These are phyloP conservation scores for Martes martes DNA, from an alignment of 2,113 vertebrate genomes.

Conservation along the genomic window DNA sequence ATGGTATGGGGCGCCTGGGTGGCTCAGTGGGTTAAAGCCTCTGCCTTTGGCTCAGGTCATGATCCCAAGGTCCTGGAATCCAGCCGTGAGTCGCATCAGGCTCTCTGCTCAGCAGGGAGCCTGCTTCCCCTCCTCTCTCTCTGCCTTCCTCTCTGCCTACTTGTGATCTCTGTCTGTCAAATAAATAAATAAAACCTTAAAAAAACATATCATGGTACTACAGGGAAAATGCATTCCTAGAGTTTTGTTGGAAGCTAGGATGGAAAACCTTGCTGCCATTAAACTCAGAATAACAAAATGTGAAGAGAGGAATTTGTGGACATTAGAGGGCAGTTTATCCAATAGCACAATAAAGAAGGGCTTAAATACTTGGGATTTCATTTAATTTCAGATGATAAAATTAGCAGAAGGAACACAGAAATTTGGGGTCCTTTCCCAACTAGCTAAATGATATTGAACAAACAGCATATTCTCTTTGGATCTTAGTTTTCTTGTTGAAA, in stretches of 20 bases:
- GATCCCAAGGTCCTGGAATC: too few species aligned
- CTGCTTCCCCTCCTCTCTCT: too few species aligned
- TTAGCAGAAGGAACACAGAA: conserved; percentile 15
- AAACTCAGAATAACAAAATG: background rate
- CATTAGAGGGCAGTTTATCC: conserved; percentile 18
- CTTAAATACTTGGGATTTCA: conserved; percentile 7
- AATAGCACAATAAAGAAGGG: background rate
- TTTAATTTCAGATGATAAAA: conserved; percentile 34
- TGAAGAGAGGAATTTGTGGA: background rate
- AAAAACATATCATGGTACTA: background rate
- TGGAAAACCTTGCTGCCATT: background rate
- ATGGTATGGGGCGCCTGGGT: background rate
- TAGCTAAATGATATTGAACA: background rate
- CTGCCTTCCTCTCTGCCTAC: too few species aligned
- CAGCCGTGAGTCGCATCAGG: too few species aligned
- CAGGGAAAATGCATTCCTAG: background rate
- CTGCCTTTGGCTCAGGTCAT: too few species aligned
- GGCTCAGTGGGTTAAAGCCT: too few species aligned
- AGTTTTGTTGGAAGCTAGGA: background rate
- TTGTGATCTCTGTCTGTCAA: too few species aligned
- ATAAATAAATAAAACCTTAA: too few species aligned
- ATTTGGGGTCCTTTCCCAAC: background rate
- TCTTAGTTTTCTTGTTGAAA: conserved; percentile 31
- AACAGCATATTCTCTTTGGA: background rate
- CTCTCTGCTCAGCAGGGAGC: too few species aligned